Evolutionary conservation across 2,888 invertebrate species (phyloP), one percentile per base, ranked within the genome.

Genomic region (Scaptodrosophila latifasciaeformis): DNA sequence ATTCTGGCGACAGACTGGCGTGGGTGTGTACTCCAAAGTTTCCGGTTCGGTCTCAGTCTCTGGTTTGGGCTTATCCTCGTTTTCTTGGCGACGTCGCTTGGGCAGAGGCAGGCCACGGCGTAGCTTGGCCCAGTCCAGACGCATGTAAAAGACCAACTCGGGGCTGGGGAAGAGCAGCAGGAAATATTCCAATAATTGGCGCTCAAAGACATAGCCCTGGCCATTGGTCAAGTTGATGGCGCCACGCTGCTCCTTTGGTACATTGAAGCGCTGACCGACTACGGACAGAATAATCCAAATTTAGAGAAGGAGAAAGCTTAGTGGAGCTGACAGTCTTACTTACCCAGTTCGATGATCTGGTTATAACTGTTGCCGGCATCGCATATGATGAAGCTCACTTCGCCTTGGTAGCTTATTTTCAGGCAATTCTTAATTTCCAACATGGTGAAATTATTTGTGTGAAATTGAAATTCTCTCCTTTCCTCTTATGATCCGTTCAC

Each of bases 1-100:
- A 48, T 85, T 84, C 57, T 85, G 85, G 4, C 85, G 75, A 46
- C 63, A 64, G 2, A 85, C 81, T 1, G 86, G 82, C 21, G 75
- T 52, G 2, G 54, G 78, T 2, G 68, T 65, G 31, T 62, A 61
- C 34, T 21, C 29, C 3, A 19, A 19, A 31, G 17, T 2, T 18
- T 30, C 17, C 9, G 5, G n/a, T n/a, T n/a, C n/a, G n/a, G n/a
- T n/a, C n/a, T n/a, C n/a, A n/a, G n/a, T n/a, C n/a, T n/a, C n/a
- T n/a, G n/a, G n/a, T n/a, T n/a, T n/a, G n/a, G n/a, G n/a, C n/a
- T n/a, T n/a, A n/a, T n/a, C 12, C 12, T 43, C 43, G 12, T 43
- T 13, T 2, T 29, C 29, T 30, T 44, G 13, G 18, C 24, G n/a
- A 2, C 43, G 17, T 37, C 37, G 37, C 37, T 37, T 34, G 19